A percentile compares a stretch with the other conserved stretches of the same genome.
Conservation (phyloP, 2,888 invertebrate species). For the Drosophila meridiana region DNA sequence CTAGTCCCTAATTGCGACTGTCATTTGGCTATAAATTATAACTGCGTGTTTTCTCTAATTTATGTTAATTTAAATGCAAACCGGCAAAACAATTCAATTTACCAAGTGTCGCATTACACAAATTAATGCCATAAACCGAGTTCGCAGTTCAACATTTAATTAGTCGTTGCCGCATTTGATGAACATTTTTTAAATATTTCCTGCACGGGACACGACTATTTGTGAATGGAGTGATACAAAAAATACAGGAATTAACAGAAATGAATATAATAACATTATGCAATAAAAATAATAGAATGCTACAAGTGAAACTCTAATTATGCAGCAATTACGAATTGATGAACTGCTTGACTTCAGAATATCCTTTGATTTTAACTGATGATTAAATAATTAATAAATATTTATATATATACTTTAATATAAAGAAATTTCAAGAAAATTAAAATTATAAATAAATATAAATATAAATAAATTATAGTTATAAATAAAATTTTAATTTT, state of each 20-base stretch:
- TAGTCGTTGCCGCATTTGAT: conserved; percentile 27
- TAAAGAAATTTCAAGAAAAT: no score
- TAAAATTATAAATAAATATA: no score
- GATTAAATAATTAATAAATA: no score
- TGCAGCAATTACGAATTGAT: not conserved
- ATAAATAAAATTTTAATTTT: no score
- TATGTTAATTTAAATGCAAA: conserved; percentile 33
- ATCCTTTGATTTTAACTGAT: not conserved
- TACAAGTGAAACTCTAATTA: not conserved
- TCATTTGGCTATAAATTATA: conserved; percentile 7
- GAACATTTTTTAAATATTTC: not conserved
- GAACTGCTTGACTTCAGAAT: not conserved
- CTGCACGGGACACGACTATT: conserved; percentile 6
- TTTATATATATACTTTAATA: no score
- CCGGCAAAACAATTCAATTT: conserved; percentile 44
- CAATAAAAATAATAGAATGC: not conserved
- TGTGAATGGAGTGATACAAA: not conserved
- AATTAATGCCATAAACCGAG: conserved; percentile 42
- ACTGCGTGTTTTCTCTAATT: conserved; percentile 25
- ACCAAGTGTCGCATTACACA: conserved; percentile 46
- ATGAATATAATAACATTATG: not conserved
- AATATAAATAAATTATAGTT: no score
- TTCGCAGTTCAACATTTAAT: conserved; percentile 49
- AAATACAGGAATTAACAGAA: not conserved
- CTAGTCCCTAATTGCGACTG: not conserved